Evolutionary conservation across 2,113 vertebrate species (phyloP).

Genomic region (Asarcornis scutulata): DNA sequence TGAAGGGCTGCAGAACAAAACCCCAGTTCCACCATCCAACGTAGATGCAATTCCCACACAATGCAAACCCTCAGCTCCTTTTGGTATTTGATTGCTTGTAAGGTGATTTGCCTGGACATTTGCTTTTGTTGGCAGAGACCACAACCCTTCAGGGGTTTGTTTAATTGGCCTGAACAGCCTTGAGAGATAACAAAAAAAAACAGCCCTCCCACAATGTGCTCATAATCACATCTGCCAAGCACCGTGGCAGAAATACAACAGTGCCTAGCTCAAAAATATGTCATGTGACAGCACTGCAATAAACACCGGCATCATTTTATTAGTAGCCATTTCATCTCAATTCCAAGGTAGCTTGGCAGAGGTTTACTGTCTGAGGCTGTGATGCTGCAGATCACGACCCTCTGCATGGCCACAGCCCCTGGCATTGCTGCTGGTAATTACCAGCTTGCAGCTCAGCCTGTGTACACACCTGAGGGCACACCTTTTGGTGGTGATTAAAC

Average conservation of each 20-base stretch:
- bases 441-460: neutral
- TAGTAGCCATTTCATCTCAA: neutral
- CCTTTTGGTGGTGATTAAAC: neutral
- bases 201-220: neutral
- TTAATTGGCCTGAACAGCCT: neutral
- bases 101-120: neutral
- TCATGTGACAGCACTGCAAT: neutral
- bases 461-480: neutral
- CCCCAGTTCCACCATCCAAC: accelerated
- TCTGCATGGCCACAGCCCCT: neutral
- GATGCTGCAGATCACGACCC: neutral
- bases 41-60: neutral
- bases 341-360: accelerated
- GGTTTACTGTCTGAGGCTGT: neutral
- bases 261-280: neutral
- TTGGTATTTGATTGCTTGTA: neutral
- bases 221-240: neutral
- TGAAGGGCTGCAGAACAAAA: neutral
- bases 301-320: accelerated
- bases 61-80: neutral
- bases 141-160: neutral
- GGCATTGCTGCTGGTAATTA: neutral
- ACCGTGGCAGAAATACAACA: neutral
- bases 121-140: neutral
- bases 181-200: neutral